These are phyloP conservation scores for Trissolcus basalis DNA, from an alignment of 1,140 invertebrate genomes.

Conservation along the genomic window DNA sequence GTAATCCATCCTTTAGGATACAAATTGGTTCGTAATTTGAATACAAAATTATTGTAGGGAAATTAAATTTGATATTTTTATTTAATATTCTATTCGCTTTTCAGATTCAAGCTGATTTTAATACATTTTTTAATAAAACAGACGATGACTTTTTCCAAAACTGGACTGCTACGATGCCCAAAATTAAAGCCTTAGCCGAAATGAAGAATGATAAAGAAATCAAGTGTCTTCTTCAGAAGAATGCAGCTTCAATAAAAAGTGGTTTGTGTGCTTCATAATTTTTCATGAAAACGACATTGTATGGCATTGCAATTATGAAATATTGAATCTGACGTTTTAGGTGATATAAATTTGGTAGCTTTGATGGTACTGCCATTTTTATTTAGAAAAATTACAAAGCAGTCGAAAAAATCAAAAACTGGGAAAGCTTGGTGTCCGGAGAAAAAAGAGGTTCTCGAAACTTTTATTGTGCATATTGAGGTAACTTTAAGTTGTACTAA, in stretches of 20 bases:
- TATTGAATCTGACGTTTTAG: background rate
- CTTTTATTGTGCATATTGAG: background rate
- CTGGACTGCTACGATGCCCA: background rate
- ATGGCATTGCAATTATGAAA: background rate
- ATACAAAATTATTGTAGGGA: background rate
- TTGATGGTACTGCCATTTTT: background rate
- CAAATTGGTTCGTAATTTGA: background rate
- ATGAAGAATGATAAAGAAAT: background rate
- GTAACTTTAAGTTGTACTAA: background rate
- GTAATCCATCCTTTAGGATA: background rate
- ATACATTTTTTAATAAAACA: background rate
- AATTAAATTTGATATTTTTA: background rate
- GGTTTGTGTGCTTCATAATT: background rate
- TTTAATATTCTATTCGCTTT: background rate
- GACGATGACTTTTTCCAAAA: background rate
- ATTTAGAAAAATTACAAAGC: slow-evolving; percentile 1
- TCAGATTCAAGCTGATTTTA: background rate
- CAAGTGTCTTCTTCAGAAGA: background rate
- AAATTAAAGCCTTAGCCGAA: background rate
- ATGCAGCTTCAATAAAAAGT: background rate
- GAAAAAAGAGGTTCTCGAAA: background rate
- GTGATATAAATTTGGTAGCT: background rate
- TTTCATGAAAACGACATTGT: too few species aligned
- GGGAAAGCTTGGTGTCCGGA: slow-evolving; percentile 3
- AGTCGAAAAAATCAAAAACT: background rate